phyloP scores from a whole-genome alignment of 2,797 vertebrate species.

The Cuculus canorus region DNA sequence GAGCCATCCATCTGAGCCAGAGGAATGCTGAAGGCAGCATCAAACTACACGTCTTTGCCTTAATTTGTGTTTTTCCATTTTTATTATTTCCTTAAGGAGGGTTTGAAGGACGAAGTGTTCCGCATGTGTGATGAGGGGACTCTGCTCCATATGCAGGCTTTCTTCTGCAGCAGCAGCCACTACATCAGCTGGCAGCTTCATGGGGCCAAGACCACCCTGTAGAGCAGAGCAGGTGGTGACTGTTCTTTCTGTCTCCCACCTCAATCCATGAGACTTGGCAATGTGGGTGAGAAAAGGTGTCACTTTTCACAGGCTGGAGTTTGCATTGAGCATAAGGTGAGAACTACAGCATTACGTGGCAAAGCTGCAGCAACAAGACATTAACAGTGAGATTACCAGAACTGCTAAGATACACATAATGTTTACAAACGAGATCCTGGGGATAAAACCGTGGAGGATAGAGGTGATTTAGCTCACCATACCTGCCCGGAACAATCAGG shows the following conservation, averaged over 20 bases:
- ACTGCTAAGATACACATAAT: neutral
- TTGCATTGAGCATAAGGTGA: neutral
- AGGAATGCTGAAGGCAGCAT: neutral
- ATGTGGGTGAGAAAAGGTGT: neutral
- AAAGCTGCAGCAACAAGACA: neutral
- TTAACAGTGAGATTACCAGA: neutral
- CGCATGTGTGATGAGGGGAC: no score
- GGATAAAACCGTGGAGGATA: neutral
- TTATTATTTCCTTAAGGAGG: neutral
- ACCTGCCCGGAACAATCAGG: accelerated
- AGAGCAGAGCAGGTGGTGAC: neutral
- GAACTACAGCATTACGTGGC: neutral
- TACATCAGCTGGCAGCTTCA: neutral
- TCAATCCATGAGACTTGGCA: neutral
- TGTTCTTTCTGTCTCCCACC: neutral
- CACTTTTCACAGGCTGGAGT: neutral
- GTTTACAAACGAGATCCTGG: neutral
- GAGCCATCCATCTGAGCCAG: accelerated
- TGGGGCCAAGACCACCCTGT: neutral
- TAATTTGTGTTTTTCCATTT: neutral
- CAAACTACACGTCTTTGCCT: neutral
- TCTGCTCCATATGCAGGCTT: neutral
- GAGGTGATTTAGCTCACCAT: neutral
- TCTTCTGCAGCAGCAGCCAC: neutral
- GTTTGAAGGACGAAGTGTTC: neutral